These are phyloP conservation scores for Sebastes variabilis DNA, from an alignment of 2,797 vertebrate genomes.

Conservation along the genomic window DNA sequence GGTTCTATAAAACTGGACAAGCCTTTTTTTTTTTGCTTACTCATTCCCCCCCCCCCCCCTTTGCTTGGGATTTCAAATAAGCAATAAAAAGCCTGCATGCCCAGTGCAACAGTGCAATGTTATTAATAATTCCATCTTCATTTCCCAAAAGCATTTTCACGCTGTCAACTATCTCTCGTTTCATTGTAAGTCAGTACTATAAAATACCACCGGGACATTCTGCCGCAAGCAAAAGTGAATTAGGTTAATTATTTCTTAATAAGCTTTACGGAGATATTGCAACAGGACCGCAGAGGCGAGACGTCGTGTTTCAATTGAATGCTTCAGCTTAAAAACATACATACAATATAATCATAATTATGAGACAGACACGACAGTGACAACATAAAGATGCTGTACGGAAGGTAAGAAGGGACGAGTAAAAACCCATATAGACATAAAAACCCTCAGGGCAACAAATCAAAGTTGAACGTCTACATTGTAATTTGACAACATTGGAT, in stretches of 20 bases:
- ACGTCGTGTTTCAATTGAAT: constrained; percentile 42
- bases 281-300: constrained; percentile 29
- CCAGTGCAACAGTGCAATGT: constrained; percentile 33
- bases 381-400: background rate
- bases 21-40: background rate
- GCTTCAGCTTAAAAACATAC: constrained; percentile 17
- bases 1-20: background rate
- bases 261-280: constrained; percentile 60
- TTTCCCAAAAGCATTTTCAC: constrained; percentile 65
- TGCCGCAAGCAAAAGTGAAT: constrained; percentile 62
- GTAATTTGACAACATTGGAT: constrained; percentile 19
- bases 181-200: constrained; percentile 43
- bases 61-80: constrained; percentile 23
- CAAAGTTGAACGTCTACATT: constrained; percentile 16
- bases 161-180: constrained; percentile 51
- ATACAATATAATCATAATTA: background rate
- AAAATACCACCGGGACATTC: constrained; percentile 47
- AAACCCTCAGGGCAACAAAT: background rate
- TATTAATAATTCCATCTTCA: constrained; percentile 59
- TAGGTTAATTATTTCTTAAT: constrained; percentile 76
- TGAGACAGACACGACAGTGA: background rate
- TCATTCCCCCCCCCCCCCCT: background rate
- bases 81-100: background rate
- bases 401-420: constrained; percentile 1
- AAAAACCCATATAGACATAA: background rate